A percentile compares a stretch with the other conserved stretches of the same genome.
Conservation (phyloP, 2,797 vertebrate species). For the Gymnodraco acuticeps region DNA sequence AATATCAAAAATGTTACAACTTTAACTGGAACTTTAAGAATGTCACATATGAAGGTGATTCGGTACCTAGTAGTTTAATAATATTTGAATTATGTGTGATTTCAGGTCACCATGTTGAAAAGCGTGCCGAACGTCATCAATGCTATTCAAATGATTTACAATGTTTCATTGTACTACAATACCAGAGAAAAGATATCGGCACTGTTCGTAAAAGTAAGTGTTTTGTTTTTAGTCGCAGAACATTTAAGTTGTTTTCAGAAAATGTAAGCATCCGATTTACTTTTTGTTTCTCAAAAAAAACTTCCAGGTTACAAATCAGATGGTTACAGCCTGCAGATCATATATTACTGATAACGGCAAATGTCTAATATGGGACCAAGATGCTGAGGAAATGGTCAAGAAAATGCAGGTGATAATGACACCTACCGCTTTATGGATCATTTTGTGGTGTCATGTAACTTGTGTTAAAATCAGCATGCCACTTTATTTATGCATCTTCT, state of each 20-base stretch:
- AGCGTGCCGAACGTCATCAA: slow-evolving; percentile 86
- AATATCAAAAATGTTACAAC: neutral
- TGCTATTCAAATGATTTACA: slow-evolving; percentile 85
- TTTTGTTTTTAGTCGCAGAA: neutral
- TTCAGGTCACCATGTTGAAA: slow-evolving; percentile 85
- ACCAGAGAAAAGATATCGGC: slow-evolving; percentile 86
- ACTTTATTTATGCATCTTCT: slow-evolving; percentile 13
- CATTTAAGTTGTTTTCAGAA: neutral
- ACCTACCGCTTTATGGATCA: neutral
- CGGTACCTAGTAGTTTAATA: neutral
- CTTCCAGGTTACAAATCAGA: slow-evolving; percentile 89
- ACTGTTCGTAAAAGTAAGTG: slow-evolving; percentile 86
- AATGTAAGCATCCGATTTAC: neutral
- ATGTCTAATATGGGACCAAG: slow-evolving; percentile 87
- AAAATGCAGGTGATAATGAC: slow-evolving; percentile 84
- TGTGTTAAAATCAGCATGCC: slow-evolving; percentile 5
- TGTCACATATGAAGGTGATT: neutral
- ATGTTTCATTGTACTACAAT: slow-evolving; percentile 86
- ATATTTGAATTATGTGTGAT: slow-evolving; percentile 39
- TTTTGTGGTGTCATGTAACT: neutral
- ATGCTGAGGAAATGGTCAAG: slow-evolving; percentile 75
- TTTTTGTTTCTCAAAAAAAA: slow-evolving; percentile 5
- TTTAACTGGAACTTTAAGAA: neutral
- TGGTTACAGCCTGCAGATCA: slow-evolving; percentile 87
- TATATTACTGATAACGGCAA: slow-evolving; percentile 87